Evolutionary conservation across 2,113 vertebrate species (phyloP).

Genomic region (Sprattus sprattus): DNA sequence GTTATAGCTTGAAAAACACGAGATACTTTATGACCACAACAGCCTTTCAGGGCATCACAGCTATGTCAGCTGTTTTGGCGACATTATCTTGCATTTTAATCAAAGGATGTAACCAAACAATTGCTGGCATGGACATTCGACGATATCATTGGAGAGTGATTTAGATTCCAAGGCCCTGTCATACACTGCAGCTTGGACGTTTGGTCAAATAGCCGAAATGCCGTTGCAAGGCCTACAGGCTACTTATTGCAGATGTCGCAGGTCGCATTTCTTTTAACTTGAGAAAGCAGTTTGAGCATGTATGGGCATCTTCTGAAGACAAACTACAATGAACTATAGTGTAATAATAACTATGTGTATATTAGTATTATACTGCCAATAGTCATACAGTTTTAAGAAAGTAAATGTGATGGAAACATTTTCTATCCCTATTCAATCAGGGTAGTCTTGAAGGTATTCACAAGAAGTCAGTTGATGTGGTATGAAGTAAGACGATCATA

Average conservation of each 20-base stretch:
- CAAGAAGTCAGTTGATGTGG: neutral
- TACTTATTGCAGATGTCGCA: slow-evolving; percentile 11
- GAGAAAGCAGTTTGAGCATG: neutral
- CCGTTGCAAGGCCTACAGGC: neutral
- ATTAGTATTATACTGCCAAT: neutral
- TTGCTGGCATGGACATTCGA: neutral
- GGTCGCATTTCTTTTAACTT: neutral
- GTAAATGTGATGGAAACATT: neutral
- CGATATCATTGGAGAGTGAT: neutral
- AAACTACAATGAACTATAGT: neutral
- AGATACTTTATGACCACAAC: neutral
- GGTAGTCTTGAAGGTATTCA: neutral
- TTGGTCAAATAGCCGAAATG: neutral
- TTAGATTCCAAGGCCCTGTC: neutral
- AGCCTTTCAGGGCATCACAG: neutral
- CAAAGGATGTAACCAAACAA: neutral
- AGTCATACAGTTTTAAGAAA: neutral
- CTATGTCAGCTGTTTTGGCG: slow-evolving; percentile 15
- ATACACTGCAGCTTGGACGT: neutral
- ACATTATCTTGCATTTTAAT: slow-evolving; percentile 20
- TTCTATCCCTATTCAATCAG: neutral
- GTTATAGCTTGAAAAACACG: slow-evolving; percentile 41
- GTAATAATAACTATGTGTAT: neutral
- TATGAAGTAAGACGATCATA: neutral
- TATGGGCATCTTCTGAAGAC: neutral